These are phyloP conservation scores for Berghia stephanieae DNA, from an alignment of 1,140 invertebrate species.

Conservation along the genomic window DNA sequence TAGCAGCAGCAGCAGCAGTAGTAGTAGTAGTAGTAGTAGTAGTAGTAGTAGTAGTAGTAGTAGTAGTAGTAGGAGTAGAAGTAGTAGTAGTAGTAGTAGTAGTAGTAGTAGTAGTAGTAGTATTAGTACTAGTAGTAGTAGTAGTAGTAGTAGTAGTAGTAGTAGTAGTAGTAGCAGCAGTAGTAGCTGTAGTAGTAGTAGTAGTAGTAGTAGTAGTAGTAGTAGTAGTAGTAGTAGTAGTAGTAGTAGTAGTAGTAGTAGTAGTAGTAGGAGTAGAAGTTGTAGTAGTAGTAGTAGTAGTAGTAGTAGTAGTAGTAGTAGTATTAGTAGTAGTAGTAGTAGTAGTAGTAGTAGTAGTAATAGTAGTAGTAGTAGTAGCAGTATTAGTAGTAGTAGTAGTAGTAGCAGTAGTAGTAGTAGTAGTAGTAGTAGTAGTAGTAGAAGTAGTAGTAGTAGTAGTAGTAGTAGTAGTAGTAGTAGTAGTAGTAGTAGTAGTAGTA, in stretches of 20 bases:
- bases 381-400: too few relatives aligned
- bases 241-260: too few relatives aligned
- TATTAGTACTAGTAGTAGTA: too few relatives aligned
- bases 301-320: too few relatives aligned
- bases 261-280: too few relatives aligned
- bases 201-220: constrained; percentile 2
- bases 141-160: constrained; percentile 2
- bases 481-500: too few relatives aligned
- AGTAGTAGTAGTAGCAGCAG: constrained; percentile 1
- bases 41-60: too few relatives aligned
- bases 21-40: constrained; percentile 2
- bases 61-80: too few relatives aligned
- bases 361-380: too few relatives aligned
- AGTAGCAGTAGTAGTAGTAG: constrained; percentile 2
- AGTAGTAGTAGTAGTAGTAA: constrained; percentile 2
- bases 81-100: too few relatives aligned
- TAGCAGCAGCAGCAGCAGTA: constrained; percentile 1
- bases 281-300: too few relatives aligned
- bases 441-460: background rate
- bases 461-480: constrained; percentile 2
- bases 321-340: constrained; percentile 2
- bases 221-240: constrained; percentile 2
- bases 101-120: too few relatives aligned
- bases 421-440: constrained; percentile 2
- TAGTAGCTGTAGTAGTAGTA: background rate